phyloP scores from a whole-genome alignment of 2,113 vertebrate genomes.

The Petrocephalus microphthalmus region DNA sequence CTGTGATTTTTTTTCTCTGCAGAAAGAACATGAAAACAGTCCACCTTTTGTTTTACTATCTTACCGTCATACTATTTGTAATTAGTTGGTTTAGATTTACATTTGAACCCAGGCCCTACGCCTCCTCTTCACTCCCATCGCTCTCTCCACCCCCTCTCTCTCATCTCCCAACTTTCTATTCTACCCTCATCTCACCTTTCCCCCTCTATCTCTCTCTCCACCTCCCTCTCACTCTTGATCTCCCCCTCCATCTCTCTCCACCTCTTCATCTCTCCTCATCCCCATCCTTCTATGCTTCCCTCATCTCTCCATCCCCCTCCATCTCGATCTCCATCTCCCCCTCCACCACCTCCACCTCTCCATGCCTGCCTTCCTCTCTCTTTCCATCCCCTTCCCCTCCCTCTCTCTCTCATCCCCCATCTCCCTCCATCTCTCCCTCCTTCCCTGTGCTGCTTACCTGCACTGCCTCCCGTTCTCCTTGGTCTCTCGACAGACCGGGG shows the following conservation, averaged over 20 bases:
- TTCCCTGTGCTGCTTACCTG: slow-evolving; percentile 44
- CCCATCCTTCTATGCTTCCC: background rate
- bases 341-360: background rate
- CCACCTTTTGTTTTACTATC: background rate
- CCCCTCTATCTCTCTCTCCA: too few relatives aligned
- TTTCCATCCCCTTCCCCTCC: background rate
- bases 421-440: background rate
- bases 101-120: background rate
- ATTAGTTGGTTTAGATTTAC: background rate
- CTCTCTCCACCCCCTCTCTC: too few relatives aligned
- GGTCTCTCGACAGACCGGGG: slow-evolving; percentile 33
- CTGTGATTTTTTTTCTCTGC: background rate
- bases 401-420: background rate
- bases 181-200: too few relatives aligned
- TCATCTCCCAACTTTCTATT: too few relatives aligned
- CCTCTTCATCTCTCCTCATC: background rate
- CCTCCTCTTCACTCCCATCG: background rate
- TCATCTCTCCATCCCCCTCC: background rate
- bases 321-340: background rate
- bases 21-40: background rate
- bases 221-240: too few relatives aligned
- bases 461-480: slow-evolving; percentile 30
- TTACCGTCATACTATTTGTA: background rate
- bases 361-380: background rate
- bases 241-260: background rate